Base-by-base conservation (phyloP, 2,888 invertebrate species). In the Rotaria sp. region DNA sequence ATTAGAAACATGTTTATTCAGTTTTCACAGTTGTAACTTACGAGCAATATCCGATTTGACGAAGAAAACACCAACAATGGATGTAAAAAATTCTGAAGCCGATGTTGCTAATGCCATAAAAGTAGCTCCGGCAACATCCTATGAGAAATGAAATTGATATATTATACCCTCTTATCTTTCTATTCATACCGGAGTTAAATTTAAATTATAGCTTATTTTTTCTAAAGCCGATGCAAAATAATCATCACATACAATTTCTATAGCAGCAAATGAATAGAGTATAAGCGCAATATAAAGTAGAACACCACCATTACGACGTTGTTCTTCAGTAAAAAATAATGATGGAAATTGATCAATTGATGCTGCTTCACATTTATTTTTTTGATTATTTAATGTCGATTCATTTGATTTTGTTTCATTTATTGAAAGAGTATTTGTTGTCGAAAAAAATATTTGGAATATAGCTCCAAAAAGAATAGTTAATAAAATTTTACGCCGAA, bases 191-290 rank as follows among this genome's bases (percentile, higher is more conserved):
- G 80, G 80, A 4, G 80, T 89, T 45, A 89, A 88, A 15, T 88
- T 88, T 13, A 89, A 87, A 87, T 88, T 88, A 89, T 89, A 88
- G 57, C 88, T 88, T 18, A 85, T 85, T 55, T 67, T 57, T 35
- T 84, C 84, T 67, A 86, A 52, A 59, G 86, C 84, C 7, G 84
- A 50, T 85, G 96, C 96, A 91, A 96, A 96, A 92, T 95, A 96
- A 90, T 95, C 95, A 91, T 96, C 96, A 92, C 96, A 95, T 10
- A 96, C 95, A 88, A 96, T 94, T 18, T 95, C 95, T 87, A 96
- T 92, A 84, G 95, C 92, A 85, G 94, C 92, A 90, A 96, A 96
- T 89, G 94, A 93, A 91, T 96, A 96, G 86, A 94, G 93, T 87
- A 95, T 94, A 88, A 95, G 93, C 89, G 94, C 89, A 0, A 96